Conservation (phyloP, 1,140 invertebrate species). For the Schlechtendalia chinensis region DNA sequence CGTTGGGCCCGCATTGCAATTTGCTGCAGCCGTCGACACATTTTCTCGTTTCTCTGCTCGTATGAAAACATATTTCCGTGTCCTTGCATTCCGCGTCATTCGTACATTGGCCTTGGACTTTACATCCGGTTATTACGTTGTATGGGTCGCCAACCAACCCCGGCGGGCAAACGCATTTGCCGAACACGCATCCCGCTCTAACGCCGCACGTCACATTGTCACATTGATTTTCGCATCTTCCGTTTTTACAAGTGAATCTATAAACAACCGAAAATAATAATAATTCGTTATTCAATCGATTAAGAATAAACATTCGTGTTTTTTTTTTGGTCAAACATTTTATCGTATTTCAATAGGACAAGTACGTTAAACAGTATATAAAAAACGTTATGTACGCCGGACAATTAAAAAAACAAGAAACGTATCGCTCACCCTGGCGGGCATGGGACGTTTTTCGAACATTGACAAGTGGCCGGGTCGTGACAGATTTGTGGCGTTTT, state of each 20-base stretch:
- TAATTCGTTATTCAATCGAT: neutral
- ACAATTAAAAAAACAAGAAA: no score
- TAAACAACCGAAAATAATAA: conserved; percentile 33
- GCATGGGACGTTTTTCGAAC: conserved; percentile 68
- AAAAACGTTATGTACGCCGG: neutral
- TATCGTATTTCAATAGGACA: neutral
- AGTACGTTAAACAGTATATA: neutral
- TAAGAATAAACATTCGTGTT: neutral
- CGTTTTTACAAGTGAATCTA: conserved; percentile 66
- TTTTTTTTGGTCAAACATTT: neutral
- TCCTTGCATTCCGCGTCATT: conserved; percentile 77
- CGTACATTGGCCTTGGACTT: conserved; percentile 68
- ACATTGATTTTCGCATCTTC: conserved; percentile 73
- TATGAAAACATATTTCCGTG: conserved; percentile 81
- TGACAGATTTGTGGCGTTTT: conserved; percentile 67
- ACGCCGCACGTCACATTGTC: conserved; percentile 76
- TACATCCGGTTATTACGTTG: conserved; percentile 68
- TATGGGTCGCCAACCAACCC: conserved; percentile 79
- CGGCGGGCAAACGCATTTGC: conserved; percentile 85
- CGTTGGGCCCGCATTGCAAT: conserved; percentile 79
- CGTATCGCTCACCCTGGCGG: conserved; percentile 62
- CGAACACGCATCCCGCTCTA: conserved; percentile 84
- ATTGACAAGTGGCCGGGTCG: conserved; percentile 68
- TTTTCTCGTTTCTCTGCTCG: conserved; percentile 73
- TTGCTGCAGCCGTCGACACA: conserved; percentile 77